Base-by-base conservation (phyloP, 2,797 vertebrate genomes). In the Thunnus albacares region DNA sequence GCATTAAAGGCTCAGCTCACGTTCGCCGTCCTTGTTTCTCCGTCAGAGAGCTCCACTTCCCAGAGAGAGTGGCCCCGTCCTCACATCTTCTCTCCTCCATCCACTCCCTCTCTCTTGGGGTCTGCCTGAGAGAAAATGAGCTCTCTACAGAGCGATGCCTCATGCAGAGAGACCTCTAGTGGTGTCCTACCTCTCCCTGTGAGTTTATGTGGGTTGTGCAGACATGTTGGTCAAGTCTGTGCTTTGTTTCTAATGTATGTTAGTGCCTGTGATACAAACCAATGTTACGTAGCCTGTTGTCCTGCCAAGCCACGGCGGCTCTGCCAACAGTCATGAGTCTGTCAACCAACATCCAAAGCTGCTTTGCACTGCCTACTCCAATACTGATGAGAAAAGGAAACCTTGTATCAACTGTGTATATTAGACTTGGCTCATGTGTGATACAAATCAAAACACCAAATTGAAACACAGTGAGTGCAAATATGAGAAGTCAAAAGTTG, bases 1-100 rank as follows among this genome's bases (percentile, higher is more conserved):
- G 30, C 64, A 83, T 84, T 82, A 79, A 51, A 56, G 57, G 38
- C 75, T 61, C 79, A 0, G 76, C 78, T 92, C 91, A 89, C 79
- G 64, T 90, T 79, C 45, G 62, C 62, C 18, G 85, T 67, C 81
- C 76, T 84, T 80, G 79, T 80, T 81, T 78, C 78, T 79, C 61
- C 79, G 80, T 79, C 76, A 38, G 67, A 41, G 80, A 69, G 70
- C 59, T 75, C 80, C 78, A 81, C 80, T 73, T 71, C 12, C 38
- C 3, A 83, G 63, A 84, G 79, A 18, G 47, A 89, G 75, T 43
- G 55, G 55, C 61, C 71, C 79, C 51, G 67, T 89, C 85, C 79
- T 84, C 86, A 28, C 75, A 60, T 78, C 81, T 81, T n/a, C 47
- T 51, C 47, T 20, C 79, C 81, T 79, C 61, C 12, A 14, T 69